Evolutionary conservation across 2,888 invertebrate genomes (phyloP).

Genomic region (Octonoba sinensis): DNA sequence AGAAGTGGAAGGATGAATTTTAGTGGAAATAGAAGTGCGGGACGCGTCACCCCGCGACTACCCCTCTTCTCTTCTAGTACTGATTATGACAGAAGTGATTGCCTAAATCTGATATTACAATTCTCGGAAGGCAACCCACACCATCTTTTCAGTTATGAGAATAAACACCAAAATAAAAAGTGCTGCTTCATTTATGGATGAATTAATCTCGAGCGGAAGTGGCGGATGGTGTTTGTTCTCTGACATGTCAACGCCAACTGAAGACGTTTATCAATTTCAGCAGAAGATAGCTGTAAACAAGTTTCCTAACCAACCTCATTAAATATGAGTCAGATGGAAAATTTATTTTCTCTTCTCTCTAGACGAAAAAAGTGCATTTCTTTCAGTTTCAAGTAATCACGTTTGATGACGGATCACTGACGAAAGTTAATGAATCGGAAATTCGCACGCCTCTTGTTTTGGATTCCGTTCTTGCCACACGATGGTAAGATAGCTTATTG

Average conservation of each 20-base stretch:
- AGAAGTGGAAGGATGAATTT: too few relatives aligned
- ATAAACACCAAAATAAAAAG: too few relatives aligned
- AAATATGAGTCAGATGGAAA: slow-evolving; percentile 34
- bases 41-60: too few relatives aligned
- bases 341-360: background rate
- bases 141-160: too few relatives aligned
- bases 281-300: slow-evolving; percentile 37
- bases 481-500: too few relatives aligned
- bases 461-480: background rate
- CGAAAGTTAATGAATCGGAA: slow-evolving; percentile 38
- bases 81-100: too few relatives aligned
- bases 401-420: slow-evolving; percentile 25
- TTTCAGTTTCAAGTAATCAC: slow-evolving; percentile 28
- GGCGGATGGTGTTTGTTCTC: slow-evolving; percentile 36
- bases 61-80: too few relatives aligned
- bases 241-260: slow-evolving; percentile 30
- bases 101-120: too few relatives aligned
- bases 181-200: too few relatives aligned
- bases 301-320: slow-evolving; percentile 29
- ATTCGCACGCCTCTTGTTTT: slow-evolving; percentile 24
- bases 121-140: too few relatives aligned
- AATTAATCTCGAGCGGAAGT: background rate
- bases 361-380: slow-evolving; percentile 11
- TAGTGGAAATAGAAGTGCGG: too few relatives aligned
- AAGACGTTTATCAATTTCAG: slow-evolving; percentile 34